Conservation (phyloP, 37 sponge, comb jelly and placozoan species). For the Hormiphora californensis region DNA sequence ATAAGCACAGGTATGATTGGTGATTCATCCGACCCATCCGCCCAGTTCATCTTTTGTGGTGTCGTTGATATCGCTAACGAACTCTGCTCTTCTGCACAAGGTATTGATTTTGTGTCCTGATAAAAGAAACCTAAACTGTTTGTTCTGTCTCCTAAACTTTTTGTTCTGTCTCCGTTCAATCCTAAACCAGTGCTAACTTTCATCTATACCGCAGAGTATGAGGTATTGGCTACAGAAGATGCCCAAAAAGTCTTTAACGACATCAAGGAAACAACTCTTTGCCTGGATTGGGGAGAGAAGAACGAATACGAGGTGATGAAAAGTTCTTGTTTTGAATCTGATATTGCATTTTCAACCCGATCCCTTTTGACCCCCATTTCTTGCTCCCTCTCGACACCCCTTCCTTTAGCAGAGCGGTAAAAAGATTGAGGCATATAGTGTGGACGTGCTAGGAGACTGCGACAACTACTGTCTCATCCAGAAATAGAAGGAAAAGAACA, state of each 20-base stretch:
- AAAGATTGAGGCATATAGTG: no score
- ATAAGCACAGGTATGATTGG: not conserved
- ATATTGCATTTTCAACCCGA: no score
- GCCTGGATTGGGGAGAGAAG: constrained; percentile 9
- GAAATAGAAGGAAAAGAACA: no score
- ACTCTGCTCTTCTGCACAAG: not conserved
- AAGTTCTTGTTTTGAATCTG: no score
- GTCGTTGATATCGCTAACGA: not conserved
- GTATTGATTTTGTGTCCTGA: not conserved
- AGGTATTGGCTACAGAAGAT: not conserved
- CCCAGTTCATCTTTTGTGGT: not conserved
- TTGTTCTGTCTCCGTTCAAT: no score
- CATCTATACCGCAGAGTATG: no score
- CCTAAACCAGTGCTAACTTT: no score
- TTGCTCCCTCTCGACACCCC: no score
- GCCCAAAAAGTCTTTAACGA: not conserved
- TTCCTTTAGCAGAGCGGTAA: no score
- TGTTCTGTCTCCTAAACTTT: not conserved
- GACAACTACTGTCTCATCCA: no score
- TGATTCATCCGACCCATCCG: not conserved
- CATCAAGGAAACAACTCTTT: not conserved
- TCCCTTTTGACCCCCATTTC: no score
- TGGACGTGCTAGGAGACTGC: no score
- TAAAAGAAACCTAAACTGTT: not conserved
- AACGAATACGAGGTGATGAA: constrained; percentile 7